Base-by-base conservation (phyloP, 2,113 vertebrate genomes). In the Perccottus glenii region DNA sequence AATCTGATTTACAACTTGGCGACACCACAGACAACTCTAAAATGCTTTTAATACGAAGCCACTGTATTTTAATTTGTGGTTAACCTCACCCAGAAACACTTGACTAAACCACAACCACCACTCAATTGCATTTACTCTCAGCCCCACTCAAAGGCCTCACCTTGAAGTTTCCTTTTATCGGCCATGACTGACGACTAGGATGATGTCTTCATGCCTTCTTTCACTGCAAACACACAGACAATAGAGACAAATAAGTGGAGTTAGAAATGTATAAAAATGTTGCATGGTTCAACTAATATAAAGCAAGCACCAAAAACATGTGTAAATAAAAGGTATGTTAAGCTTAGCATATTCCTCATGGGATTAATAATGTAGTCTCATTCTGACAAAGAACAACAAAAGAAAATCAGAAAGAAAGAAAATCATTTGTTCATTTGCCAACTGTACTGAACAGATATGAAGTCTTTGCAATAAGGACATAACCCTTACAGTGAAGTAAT, bases 161-260 rank as follows among this genome's bases (percentile, higher is more conserved):
- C 95, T 94, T 96, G 95, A 86, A 96, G 93, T 94, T 96, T 96
- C 91, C 95, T 94, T 93, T 96, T 96, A 92, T 96, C 95, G 89
- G 95, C 95, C 95, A 96, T 96, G 92, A 90, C 94, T 94, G 90
- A 92, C 84, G 84, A 93, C 93, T 95, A 95, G 80, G 89, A 89
- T 92, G 64, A 86, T 93, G 91, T 94, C 95, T 92, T 95, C 95
- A 96, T 96, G 94, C 95, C 95, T 93, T 95, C 90, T 92, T 88
- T 90, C 82, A 89, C 90, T 92, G 82, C 57, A 47, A 27, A 72
- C 47, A 66, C 16, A 77, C 2, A 60, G 3, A 46, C 3, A 9
- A 33, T 36, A 3, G 9, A 46, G 12, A 44, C 3, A 11, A 19
- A 58, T 0, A 45, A 43, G 51, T 45, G 52, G 6, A n/a, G 5